Percentiles rank a stretch among this genome's conserved stretches.
These are phyloP conservation scores for Diarsia mendica DNA, from an alignment of 2,888 invertebrate species.

Conservation along the genomic window DNA sequence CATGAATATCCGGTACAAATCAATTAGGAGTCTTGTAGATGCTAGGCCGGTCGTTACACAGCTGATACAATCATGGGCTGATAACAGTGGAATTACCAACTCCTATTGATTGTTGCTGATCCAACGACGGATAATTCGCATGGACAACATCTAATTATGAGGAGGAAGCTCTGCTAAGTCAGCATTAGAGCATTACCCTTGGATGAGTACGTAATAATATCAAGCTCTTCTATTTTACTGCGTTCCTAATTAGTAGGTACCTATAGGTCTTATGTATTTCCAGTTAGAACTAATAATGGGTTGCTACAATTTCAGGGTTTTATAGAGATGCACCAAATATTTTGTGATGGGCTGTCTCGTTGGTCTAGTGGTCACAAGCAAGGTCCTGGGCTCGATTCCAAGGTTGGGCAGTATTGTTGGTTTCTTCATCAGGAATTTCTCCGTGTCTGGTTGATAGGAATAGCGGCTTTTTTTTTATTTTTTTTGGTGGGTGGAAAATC, in stretches of 20 bases:
- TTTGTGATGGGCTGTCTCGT: background rate
- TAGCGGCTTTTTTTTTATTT: no score
- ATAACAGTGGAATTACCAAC: constrained; percentile 48
- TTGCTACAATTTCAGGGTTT: background rate
- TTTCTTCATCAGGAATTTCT: no score
- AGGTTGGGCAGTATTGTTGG: no score
- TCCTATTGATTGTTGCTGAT: constrained; percentile 37
- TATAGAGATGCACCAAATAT: background rate
- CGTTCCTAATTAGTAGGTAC: background rate
- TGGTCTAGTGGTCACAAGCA: no score
- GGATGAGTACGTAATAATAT: constrained; percentile 11
- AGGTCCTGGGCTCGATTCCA: no score
- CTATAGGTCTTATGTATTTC: background rate
- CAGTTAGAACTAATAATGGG: background rate
- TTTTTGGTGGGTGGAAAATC: no score
- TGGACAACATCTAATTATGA: constrained; percentile 53
- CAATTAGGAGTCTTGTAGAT: constrained; percentile 14
- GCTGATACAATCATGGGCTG: constrained; percentile 34
- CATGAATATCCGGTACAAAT: constrained; percentile 4
- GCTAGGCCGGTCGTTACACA: constrained; percentile 7
- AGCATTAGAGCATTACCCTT: constrained; percentile 32
- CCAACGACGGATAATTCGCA: constrained; percentile 60
- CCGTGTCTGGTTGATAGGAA: no score
- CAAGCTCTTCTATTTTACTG: constrained; percentile 2
- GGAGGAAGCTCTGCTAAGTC: constrained; percentile 40